Base-by-base conservation (phyloP, 1,140 invertebrate genomes). In the Hydropsyche tenuis region DNA sequence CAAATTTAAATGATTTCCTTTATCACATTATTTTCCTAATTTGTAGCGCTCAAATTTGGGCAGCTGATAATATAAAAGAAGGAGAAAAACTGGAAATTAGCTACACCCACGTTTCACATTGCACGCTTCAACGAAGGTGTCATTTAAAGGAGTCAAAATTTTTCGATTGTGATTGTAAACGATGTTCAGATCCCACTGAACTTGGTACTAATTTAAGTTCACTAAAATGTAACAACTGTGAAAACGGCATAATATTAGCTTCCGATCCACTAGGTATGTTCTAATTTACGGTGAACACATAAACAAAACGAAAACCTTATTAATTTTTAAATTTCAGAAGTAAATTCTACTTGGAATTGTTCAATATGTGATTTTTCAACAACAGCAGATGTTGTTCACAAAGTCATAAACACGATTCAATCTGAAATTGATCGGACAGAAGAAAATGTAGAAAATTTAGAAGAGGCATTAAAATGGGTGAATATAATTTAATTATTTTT, bases 21-120 rank as follows among this genome's bases (percentile, higher is more conserved):
- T 62, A 62, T 62, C 30, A 4, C 30, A 37, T 11, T 43, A n/a
- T 42, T 82, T 82, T 53, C 73, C n/a, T n/a, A n/a, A n/a, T n/a
- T n/a, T n/a, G n/a, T n/a, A 91, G 89, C 74, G 88, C 94, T 6
- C 86, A 87, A 76, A 86, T 94, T n/a, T 86, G 92, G 76, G 88
- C 92, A 7, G 88, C 91, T 1, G 79, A 89, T 0, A 85, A 87
- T 30, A 87, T 95, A 56, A 85, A 87, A 23, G 85, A 88, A 62
- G 90, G 87, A 1, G 86, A 88, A 37, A 84, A 88, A 76, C 83
- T 95, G 23, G 89, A 88, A 72, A 86, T 91, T 45, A 92, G 90
- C 78, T 95, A 95, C 77, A 92, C 93, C 0, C 89, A 93, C 79
- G 90, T 90, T 0, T 79, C 95, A n/a, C 87, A 90, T 73, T 91